A percentile compares a stretch with the other conserved stretches of the same genome.
Evolutionary conservation across 2,888 invertebrate genomes (phyloP).

Genomic region (Spisula subtruncata): DNA sequence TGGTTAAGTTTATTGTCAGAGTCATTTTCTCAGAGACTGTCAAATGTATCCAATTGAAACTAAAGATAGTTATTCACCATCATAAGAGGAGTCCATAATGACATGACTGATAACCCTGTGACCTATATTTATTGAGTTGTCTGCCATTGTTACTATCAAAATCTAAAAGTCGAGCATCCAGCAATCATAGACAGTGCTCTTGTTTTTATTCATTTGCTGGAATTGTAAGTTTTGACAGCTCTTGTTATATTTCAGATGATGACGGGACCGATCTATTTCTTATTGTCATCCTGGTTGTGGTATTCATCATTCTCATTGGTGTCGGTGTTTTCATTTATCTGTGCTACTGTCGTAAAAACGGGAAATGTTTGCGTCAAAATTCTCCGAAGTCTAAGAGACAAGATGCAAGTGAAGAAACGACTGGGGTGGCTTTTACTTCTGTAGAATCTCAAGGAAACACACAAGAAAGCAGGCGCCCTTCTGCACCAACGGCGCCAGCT

Average conservation of each 20-base stretch:
- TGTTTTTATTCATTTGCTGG: too few species aligned
- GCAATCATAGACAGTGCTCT: too few species aligned
- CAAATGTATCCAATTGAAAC: too few species aligned
- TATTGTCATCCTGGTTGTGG: constrained; percentile 35
- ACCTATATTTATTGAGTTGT: too few species aligned
- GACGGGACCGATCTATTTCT: constrained; percentile 34
- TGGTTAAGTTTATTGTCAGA: too few species aligned
- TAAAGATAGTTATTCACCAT: too few species aligned
- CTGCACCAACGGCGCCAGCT: constrained; percentile 12
- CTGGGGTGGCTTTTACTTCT: neutral
- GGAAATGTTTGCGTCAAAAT: neutral
- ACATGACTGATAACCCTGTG: too few species aligned
- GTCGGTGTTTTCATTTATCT: constrained; percentile 26
- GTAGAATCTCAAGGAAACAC: neutral
- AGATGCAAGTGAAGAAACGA: neutral
- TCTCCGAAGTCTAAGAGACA: neutral
- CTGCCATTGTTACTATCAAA: too few species aligned
- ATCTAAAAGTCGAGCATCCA: too few species aligned
- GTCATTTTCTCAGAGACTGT: too few species aligned
- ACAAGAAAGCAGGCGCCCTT: neutral
- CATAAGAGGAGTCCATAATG: too few species aligned
- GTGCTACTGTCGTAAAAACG: neutral
- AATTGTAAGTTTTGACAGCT: too few species aligned
- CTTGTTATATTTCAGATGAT: constrained; percentile 34
- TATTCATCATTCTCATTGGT: constrained; percentile 4